Evolutionary conservation across 2,797 vertebrate species (phyloP), one percentile per base, ranked within the genome.

Genomic region (Octomys mimax): DNA sequence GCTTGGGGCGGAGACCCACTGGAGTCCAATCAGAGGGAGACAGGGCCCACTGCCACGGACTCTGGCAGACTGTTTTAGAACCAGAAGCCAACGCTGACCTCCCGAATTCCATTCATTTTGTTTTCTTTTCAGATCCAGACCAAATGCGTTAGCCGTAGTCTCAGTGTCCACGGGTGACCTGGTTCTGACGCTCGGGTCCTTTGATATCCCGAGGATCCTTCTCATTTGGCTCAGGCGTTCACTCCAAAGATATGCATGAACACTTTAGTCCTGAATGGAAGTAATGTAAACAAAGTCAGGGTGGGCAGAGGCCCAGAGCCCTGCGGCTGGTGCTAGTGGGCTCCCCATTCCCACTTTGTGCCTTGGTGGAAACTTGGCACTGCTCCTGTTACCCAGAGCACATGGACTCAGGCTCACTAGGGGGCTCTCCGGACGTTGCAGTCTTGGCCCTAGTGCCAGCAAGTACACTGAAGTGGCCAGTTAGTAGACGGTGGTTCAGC

Each of bases 151-250:
- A 59, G 83, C 52, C 31, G 8, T 24, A 11, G 11, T 42, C 57
- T 68, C 10, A 2, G 54, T 61, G n/a, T 59, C 11, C 57, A 36
- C 5, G n/a, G 46, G n/a, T n/a, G 42, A 61, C 10, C 59, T 36
- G 52, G n/a, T 71, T 77, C 46, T 86, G 68, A 57, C 3, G 33
- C 26, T 59, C 19, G 11, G 13, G 21, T 75, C 13, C 61, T 52
- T 54, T 28, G 31, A 14, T 10, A 18, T 31, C 54, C 46, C 66
- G 33, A 61, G 88, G 46, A 75, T 64, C 70, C 14, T 79, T 64
- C 94, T 91, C 71, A 36, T 77, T 88, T 83, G 80, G 31, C 62
- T 83, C 39, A 79, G 75, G 24, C 59, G 21, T 8, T 71, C 33
- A 28, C n/a, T 93, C 83, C 31, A 57, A 61, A 87, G 80, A 52